Conservation (phyloP, 2,797 vertebrate genomes). For the Micrastur ruficollis region DNA sequence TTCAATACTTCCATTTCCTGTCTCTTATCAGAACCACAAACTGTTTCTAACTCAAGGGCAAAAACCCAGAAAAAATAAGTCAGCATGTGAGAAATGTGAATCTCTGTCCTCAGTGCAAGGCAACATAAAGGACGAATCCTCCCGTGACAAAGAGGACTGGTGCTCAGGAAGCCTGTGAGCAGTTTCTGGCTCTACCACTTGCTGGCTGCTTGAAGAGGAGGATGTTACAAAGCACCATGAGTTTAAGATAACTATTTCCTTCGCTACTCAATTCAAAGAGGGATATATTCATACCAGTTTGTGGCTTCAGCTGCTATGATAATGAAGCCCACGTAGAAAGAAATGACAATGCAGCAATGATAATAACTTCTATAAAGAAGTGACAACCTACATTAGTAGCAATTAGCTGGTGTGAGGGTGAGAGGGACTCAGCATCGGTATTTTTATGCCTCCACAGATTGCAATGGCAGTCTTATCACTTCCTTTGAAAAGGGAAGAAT, state of each 20-base stretch:
- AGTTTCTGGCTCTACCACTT: not conserved
- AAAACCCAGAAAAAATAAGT: not conserved
- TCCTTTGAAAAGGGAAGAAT: not conserved
- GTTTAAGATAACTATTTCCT: not conserved
- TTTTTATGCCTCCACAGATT: not conserved
- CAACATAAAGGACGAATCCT: not conserved
- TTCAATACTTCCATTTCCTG: not conserved
- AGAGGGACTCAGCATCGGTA: not conserved
- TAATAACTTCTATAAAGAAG: not conserved
- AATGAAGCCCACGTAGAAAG: not conserved
- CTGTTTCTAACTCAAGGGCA: not conserved
- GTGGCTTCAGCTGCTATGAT: not conserved
- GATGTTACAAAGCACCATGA: not conserved
- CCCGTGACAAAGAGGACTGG: not conserved
- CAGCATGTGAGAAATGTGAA: not conserved
- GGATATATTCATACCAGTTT: not conserved
- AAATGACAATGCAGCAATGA: not conserved
- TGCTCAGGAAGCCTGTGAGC: not conserved
- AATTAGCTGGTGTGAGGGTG: not conserved
- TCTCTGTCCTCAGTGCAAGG: not conserved
- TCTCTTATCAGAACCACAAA: not conserved
- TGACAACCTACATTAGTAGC: not conserved
- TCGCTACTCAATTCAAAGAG: not conserved
- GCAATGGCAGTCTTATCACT: not conserved
- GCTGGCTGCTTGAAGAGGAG: not conserved